Percentiles rank a stretch among this genome's conserved stretches.
Conservation (phyloP, 2,113 vertebrate genomes). For the Dasyornis broadbenti region DNA sequence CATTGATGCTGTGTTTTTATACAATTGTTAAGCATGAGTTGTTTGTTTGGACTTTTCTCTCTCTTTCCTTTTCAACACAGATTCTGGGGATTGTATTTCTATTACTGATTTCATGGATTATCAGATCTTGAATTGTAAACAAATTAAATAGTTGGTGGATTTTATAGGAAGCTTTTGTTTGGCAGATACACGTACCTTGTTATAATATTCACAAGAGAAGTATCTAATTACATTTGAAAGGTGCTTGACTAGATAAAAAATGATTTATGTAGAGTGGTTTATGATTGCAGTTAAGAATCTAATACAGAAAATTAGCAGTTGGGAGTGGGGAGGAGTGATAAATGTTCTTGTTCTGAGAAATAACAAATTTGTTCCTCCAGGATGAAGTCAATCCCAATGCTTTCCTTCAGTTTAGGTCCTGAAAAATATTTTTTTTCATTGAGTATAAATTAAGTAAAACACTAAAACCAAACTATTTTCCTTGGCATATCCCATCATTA, state of each 20-base stretch:
- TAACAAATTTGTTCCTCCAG: neutral
- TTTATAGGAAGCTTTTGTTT: slow-evolving; percentile 10
- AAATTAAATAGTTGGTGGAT: neutral
- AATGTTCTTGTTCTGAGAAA: neutral
- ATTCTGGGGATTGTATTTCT: neutral
- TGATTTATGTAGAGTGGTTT: neutral
- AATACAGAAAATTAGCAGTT: neutral
- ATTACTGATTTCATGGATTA: neutral
- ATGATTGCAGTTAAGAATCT: neutral
- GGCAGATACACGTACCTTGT: neutral
- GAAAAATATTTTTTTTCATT: neutral
- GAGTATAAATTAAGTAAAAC: neutral
- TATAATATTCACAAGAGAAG: neutral
- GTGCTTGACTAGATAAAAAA: neutral
- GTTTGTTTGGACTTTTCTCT: neutral
- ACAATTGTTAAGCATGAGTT: neutral
- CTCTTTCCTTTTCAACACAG: neutral
- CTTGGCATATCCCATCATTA: neutral
- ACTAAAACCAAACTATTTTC: neutral
- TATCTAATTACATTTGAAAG: neutral
- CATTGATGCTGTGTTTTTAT: neutral
- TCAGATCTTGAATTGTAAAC: neutral
- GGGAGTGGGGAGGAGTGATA: neutral
- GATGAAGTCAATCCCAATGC: neutral
- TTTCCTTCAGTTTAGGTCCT: neutral